Percentiles rank a stretch among this genome's conserved stretches.
These are phyloP conservation scores for Drosophila parvula DNA, from an alignment of 1,140 invertebrate species.

Conservation along the genomic window DNA sequence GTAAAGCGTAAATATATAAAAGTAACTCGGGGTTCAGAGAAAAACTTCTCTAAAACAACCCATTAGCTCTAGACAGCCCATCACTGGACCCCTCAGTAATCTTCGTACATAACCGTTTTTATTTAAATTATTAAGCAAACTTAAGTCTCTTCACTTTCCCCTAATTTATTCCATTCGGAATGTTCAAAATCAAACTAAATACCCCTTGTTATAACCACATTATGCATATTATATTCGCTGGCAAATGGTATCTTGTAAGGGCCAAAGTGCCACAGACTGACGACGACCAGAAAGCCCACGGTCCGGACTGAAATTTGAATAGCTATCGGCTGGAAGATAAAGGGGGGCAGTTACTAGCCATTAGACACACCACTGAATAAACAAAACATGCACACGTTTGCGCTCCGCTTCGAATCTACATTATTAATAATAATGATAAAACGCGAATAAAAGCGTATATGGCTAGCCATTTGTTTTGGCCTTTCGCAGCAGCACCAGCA, in stretches of 20 bases:
- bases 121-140: not conserved
- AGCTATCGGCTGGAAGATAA: constrained; percentile 59
- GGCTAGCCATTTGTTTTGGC: constrained; percentile 70
- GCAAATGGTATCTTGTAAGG: constrained; percentile 31
- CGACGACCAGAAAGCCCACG: constrained; percentile 17
- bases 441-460: constrained; percentile 56
- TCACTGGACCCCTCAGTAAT: not conserved
- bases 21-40: not conserved
- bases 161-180: constrained; percentile 11
- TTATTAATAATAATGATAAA: constrained; percentile 78
- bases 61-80: not conserved
- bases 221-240: constrained; percentile 38
- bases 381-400: constrained; percentile 47
- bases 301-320: constrained; percentile 59
- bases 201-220: constrained; percentile 35
- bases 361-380: constrained; percentile 61
- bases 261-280: constrained; percentile 10
- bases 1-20: not conserved
- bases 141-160: constrained; percentile 9
- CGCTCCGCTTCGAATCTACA: constrained; percentile 66
- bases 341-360: constrained; percentile 67
- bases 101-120: not conserved
- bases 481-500: constrained; percentile 54
- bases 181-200: constrained; percentile 34
- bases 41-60: not conserved